phyloP scores from a whole-genome alignment of 2,888 invertebrate genomes.

The Nineta flava region DNA sequence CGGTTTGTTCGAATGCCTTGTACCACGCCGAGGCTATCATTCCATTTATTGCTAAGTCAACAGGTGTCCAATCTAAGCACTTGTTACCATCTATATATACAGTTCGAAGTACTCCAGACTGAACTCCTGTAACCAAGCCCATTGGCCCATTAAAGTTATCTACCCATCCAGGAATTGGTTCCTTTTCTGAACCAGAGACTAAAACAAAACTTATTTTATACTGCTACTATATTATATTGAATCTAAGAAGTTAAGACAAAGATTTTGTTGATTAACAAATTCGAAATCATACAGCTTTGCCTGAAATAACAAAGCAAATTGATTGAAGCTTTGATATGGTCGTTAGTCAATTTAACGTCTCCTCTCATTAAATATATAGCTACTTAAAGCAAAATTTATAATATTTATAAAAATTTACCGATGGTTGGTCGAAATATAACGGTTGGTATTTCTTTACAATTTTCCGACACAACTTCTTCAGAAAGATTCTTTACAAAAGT shows the following conservation, averaged over 20 bases:
- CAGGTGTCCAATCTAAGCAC: not conserved
- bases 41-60: not conserved
- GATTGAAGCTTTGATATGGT: too few species aligned
- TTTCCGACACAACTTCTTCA: not conserved
- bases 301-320: too few species aligned
- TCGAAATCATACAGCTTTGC: too few species aligned
- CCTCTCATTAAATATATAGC: too few species aligned
- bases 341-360: too few species aligned
- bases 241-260: too few species aligned
- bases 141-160: conserved; percentile 1
- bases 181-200: not conserved
- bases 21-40: not conserved
- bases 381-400: too few species aligned
- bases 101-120: not conserved
- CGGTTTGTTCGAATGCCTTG: too few species aligned
- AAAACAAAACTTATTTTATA: not conserved
- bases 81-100: not conserved
- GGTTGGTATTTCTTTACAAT: not conserved
- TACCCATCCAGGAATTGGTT: not conserved
- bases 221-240: too few species aligned
- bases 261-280: too few species aligned
- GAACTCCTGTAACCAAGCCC: not conserved
- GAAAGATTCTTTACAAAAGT: not conserved
- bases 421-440: not conserved
- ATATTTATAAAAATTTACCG: not conserved